phyloP scores from a whole-genome alignment of 1,140 invertebrate genomes.

The Scaptomyza montana region DNA sequence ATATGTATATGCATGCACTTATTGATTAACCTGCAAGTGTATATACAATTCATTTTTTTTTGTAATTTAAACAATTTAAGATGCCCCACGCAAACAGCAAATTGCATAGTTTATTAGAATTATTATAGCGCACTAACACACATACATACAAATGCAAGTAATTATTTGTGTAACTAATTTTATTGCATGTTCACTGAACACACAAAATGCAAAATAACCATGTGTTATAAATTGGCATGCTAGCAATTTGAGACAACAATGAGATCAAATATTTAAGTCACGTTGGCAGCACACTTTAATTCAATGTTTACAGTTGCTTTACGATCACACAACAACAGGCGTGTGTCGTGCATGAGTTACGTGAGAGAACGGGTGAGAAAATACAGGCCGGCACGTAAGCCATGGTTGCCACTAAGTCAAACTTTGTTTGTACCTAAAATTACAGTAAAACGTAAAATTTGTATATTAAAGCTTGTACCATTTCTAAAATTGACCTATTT shows the following conservation, averaged over 20 bases:
- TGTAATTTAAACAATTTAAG: constrained; percentile 15
- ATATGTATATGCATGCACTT: not conserved
- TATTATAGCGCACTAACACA: not conserved
- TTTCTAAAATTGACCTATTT: too few species aligned
- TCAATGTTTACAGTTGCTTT: constrained; percentile 9
- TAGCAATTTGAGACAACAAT: not conserved
- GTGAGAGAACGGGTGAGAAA: constrained; percentile 1
- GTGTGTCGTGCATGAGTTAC: not conserved
- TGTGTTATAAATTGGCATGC: constrained; percentile 12
- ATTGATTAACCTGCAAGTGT: not conserved
- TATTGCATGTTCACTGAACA: constrained; percentile 9
- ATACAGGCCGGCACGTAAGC: constrained; percentile 31
- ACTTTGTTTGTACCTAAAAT: not conserved
- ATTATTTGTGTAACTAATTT: constrained; percentile 1
- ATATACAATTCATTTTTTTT: too few species aligned
- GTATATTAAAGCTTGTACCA: not conserved
- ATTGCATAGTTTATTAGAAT: constrained; percentile 19
- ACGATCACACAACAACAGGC: not conserved
- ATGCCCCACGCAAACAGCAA: constrained; percentile 15
- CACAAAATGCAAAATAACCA: constrained; percentile 9
- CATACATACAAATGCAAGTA: not conserved
- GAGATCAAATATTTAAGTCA: constrained; percentile 8
- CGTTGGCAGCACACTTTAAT: constrained; percentile 19
- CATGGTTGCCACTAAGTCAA: not conserved
- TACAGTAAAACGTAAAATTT: not conserved